A percentile compares a stretch with the other conserved stretches of the same genome.
Conservation (phyloP, 2,113 vertebrate genomes). For the Budorcas taxicolor region DNA sequence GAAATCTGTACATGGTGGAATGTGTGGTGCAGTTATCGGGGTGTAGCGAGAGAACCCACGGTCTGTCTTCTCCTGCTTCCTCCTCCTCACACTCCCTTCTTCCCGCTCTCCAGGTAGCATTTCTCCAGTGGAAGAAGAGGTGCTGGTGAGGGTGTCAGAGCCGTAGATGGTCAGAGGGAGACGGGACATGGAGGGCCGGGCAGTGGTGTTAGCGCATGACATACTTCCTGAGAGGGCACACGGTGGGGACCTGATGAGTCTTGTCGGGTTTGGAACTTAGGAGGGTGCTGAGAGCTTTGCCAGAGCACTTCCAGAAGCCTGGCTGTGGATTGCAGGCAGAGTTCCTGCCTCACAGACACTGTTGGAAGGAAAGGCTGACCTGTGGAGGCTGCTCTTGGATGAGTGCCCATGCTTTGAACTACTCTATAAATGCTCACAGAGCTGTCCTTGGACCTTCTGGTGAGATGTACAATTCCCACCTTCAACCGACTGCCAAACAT, state of each 20-base stretch:
- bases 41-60: too few species aligned
- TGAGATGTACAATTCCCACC: neutral
- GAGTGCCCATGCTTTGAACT: neutral
- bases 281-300: neutral
- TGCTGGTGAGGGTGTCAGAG: neutral
- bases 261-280: neutral
- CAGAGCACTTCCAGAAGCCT: neutral
- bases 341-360: neutral
- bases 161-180: neutral
- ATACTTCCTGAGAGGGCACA: neutral
- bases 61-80: neutral
- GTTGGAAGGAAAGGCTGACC: neutral
- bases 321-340: too few species aligned
- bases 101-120: neutral
- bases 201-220: neutral
- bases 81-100: neutral
- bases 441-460: neutral
- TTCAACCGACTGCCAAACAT: neutral
- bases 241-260: too few species aligned
- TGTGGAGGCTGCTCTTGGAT: neutral
- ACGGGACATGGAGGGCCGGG: accelerated
- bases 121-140: neutral
- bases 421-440: neutral
- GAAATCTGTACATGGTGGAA: too few species aligned
- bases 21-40: neutral